Base-by-base conservation (phyloP, 2,797 vertebrate genomes). In the Micromesistius poutassou region DNA sequence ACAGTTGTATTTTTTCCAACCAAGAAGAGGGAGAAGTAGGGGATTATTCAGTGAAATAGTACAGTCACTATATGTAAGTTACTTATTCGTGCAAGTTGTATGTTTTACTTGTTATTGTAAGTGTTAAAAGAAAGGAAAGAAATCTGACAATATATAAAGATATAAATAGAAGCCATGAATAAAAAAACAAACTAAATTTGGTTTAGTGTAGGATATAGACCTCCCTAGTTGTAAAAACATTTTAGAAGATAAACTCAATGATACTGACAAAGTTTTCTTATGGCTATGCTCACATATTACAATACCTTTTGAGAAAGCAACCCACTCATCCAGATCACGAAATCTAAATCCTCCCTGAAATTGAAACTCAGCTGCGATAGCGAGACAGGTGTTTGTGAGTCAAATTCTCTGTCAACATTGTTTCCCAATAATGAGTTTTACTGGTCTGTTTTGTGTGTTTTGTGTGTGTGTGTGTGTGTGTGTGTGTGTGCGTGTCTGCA, bases 401-500 rank as follows among this genome's bases (percentile, higher is more conserved):
- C n/a, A 68, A 68, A 28, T 68, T 25, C 19, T 62, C n/a, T 68
- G 25, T 68, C 46, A 22, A 22, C 46, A 22, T 50, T 50, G 46
- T 50, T 50, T 50, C 46, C 46, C 46, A 50, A 50, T 50, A 22
- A 50, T 50, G 16, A 14, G 16, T 22, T 62, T n/a, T 62, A 2
- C 22, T 19, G 4, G 55, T 62, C 7, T 62, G n/a, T 62, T 70
- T 19, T 31, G 0, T 30, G 31, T 30, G 25, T 73, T 73, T 22
- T 71, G 72, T 74, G n/a, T 33, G 25, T 5, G 30, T 50, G 74
- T 36, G 46, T 79, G 42, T 75, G 75, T 42, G 30, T 78, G 10
- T 72, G 73, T 36, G 66, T 73, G 42, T 80, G 28, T 31, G 46
- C 46, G 10, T 10, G 40, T 75, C 76, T 77, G 71, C 35, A n/a